Conservation (phyloP, 2,888 invertebrate species). For the Drosophila borborema region DNA sequence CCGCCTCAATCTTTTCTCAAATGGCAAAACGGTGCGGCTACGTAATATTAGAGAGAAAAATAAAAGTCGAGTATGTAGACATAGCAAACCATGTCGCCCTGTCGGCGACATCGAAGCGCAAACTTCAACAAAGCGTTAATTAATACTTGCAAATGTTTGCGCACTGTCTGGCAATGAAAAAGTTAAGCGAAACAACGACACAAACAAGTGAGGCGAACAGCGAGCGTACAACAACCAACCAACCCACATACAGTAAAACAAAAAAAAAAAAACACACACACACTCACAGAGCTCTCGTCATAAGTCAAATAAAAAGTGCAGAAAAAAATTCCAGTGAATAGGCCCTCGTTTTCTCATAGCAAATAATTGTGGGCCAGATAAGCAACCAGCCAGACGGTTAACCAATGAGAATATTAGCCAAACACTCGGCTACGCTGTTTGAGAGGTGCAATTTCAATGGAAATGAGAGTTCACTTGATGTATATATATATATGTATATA, state of each 20-base stretch:
- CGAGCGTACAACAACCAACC: conserved; percentile 25
- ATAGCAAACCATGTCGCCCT: conserved; percentile 29
- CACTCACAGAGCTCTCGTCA: conserved; percentile 61
- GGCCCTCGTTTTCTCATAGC: conserved; percentile 65
- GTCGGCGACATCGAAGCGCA: conserved; percentile 78
- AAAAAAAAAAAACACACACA: conserved; percentile 8
- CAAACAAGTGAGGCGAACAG: conserved; percentile 60
- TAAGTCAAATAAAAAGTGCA: conserved; percentile 80
- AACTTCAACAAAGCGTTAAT: conserved; percentile 82
- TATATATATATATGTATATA: not conserved
- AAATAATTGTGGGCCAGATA: conserved; percentile 71
- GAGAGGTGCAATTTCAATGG: conserved; percentile 18
- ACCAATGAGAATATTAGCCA: conserved; percentile 21
- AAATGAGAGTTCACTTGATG: conserved; percentile 4
- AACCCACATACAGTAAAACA: conserved; percentile 27
- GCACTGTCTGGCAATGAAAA: conserved; percentile 83
- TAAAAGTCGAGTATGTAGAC: conserved; percentile 19
- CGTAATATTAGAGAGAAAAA: conserved; percentile 64
- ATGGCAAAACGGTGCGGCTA: conserved; percentile 59
- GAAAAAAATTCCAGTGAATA: conserved; percentile 64
- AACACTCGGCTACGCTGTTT: conserved; percentile 12
- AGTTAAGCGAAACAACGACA: conserved; percentile 71
- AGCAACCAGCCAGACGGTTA: conserved; percentile 50
- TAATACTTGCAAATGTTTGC: conserved; percentile 83
- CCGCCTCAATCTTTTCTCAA: not conserved